phyloP scores from a whole-genome alignment of 2,113 vertebrate genomes.

The Nibea albiflora region DNA sequence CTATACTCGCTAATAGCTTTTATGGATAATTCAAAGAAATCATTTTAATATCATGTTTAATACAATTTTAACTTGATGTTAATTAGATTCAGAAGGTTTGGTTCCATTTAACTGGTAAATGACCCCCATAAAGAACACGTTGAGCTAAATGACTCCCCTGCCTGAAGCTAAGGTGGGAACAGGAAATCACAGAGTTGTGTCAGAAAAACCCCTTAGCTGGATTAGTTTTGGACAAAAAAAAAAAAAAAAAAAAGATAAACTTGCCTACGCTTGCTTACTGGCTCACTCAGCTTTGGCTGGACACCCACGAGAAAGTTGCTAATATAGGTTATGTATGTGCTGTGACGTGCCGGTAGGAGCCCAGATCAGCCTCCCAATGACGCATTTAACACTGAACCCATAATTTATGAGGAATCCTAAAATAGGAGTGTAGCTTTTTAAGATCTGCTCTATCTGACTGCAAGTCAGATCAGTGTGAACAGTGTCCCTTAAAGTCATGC shows the following conservation, averaged over 20 bases:
- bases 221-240: neutral
- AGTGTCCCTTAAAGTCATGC: neutral
- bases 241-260: constrained; percentile 7
- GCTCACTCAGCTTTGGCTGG: constrained; percentile 52
- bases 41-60: neutral
- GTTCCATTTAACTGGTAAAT: neutral
- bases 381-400: constrained; percentile 66
- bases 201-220: neutral
- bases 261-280: constrained; percentile 49
- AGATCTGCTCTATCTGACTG: constrained; percentile 11
- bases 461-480: neutral
- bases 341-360: constrained; percentile 55
- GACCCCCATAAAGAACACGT: neutral
- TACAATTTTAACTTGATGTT: neutral
- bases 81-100: neutral
- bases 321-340: constrained; percentile 68
- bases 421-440: constrained; percentile 56
- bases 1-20: neutral
- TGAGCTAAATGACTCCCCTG: neutral
- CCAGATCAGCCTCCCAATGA: constrained; percentile 64
- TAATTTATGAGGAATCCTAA: constrained; percentile 67
- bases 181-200: neutral
- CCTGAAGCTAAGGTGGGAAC: constrained; percentile 7
- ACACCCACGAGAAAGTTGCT: constrained; percentile 64
- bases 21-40: neutral